phyloP scores from a whole-genome alignment of 2,888 invertebrate genomes.

The Sesia apiformis region DNA sequence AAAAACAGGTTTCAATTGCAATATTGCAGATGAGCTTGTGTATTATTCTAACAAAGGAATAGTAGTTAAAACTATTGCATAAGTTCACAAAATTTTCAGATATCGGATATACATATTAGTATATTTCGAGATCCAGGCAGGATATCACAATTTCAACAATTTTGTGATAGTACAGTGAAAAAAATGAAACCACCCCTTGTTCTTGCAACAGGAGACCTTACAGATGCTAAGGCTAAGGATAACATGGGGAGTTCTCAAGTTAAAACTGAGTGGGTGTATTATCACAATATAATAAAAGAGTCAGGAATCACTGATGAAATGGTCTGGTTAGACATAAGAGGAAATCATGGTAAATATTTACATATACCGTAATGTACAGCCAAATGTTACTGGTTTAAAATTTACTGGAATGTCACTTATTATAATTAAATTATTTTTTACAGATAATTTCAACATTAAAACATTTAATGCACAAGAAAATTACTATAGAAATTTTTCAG shows the following conservation, averaged over 20 bases:
- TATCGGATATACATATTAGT: conserved; percentile 92
- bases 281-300: conserved; percentile 80
- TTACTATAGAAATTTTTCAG: conserved; percentile 84
- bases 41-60: too few relatives aligned
- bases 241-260: conserved; percentile 87
- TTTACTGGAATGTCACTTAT: too few relatives aligned
- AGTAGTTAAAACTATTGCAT: too few relatives aligned
- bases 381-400: background rate
- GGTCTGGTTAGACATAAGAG: conserved; percentile 90
- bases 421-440: conserved; percentile 25
- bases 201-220: conserved; percentile 90
- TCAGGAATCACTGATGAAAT: conserved; percentile 80
- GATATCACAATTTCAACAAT: conserved; percentile 84
- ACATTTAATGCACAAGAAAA: conserved; percentile 80
- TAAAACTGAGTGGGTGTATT: conserved; percentile 87
- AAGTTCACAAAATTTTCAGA: conserved; percentile 61
- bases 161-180: conserved; percentile 83
- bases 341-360: conserved; percentile 85
- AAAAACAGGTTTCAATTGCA: too few relatives aligned
- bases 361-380: background rate
- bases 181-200: conserved; percentile 84
- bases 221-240: conserved; percentile 88
- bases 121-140: conserved; percentile 84
- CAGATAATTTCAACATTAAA: conserved; percentile 92
- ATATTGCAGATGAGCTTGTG: too few relatives aligned